phyloP scores from a whole-genome alignment of 2,888 invertebrate species.

The Griposia aprilina region DNA sequence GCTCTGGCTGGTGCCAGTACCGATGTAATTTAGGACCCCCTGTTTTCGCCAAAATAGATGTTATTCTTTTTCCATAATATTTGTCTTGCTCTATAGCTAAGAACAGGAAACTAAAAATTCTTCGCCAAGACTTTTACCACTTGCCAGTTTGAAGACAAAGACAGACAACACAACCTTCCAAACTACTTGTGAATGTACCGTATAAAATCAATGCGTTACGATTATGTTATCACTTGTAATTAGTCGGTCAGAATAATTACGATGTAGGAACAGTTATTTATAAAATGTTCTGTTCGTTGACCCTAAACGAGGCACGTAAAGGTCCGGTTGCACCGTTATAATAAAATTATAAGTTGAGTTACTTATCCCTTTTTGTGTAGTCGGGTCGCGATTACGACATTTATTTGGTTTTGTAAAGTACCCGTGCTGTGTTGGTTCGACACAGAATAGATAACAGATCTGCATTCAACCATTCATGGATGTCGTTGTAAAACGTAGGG shows the following conservation, averaged over 20 bases:
- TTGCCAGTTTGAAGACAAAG: background rate
- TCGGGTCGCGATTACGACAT: background rate
- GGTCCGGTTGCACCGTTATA: constrained; percentile 64
- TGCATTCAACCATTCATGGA: background rate
- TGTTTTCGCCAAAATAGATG: background rate
- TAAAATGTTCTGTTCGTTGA: constrained; percentile 65
- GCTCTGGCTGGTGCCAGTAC: background rate
- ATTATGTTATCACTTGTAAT: constrained; percentile 59
- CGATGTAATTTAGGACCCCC: background rate
- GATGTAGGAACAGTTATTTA: constrained; percentile 61
- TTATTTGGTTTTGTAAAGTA: background rate
- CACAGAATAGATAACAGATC: background rate
- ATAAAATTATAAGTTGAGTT: constrained; percentile 33
- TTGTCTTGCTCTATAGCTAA: background rate
- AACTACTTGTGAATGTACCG: constrained; percentile 25
- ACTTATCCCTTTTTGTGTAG: constrained; percentile 48
- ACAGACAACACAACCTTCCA: background rate
- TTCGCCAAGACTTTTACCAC: background rate
- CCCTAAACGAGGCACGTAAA: constrained; percentile 42
- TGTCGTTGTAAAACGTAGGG: background rate
- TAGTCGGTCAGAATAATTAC: constrained; percentile 65
- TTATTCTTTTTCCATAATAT: background rate
- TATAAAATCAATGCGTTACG: constrained; percentile 43
- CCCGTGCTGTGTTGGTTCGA: background rate
- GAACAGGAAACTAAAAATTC: background rate